Evolutionary conservation across 1,140 invertebrate genomes (phyloP).

Genomic region (Popillia japonica): DNA sequence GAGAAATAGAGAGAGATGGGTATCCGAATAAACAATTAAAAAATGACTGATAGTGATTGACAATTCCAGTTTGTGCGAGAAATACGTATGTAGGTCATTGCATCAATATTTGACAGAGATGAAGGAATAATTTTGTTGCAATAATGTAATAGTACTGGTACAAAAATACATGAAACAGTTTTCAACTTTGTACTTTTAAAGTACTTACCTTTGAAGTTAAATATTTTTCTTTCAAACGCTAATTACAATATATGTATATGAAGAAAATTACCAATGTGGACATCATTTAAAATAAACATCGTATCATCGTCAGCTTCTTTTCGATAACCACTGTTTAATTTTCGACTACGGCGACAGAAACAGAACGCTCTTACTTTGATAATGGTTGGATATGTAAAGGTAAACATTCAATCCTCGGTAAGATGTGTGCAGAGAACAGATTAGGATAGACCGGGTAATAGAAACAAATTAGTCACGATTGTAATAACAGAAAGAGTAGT

Average conservation of each 20-base stretch:
- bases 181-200: too few species aligned
- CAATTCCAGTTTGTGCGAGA: too few species aligned
- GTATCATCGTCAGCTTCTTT: neutral
- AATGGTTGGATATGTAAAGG: neutral
- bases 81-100: too few species aligned
- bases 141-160: too few species aligned
- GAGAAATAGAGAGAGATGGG: too few species aligned
- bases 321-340: neutral
- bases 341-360: neutral
- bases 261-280: neutral
- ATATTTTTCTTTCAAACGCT: neutral
- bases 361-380: slow-evolving; percentile 19
- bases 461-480: slow-evolving; percentile 28
- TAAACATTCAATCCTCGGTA: slow-evolving; percentile 21
- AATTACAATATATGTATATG: neutral
- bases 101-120: too few species aligned
- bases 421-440: neutral
- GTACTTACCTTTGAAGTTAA: neutral
- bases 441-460: slow-evolving; percentile 3
- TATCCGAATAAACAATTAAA: too few species aligned
- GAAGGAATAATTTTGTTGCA: too few species aligned
- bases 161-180: too few species aligned
- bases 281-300: neutral
- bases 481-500: slow-evolving; percentile 11
- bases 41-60: too few species aligned